Evolutionary conservation across 1,140 invertebrate species (phyloP).

Genomic region (Halictus rubicundus): DNA sequence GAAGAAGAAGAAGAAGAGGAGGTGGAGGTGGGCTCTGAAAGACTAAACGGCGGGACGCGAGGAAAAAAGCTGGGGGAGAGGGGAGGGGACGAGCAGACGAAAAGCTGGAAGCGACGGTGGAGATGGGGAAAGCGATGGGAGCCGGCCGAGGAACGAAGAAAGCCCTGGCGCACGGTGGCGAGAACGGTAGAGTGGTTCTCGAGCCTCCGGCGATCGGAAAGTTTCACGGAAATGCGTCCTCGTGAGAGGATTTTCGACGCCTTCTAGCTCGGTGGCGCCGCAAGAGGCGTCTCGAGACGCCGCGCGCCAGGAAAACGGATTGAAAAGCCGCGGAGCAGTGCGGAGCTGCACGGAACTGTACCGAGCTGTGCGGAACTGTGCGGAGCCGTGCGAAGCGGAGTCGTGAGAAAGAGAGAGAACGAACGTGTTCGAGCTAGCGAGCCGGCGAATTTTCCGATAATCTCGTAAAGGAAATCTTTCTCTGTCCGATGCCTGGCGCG

Average conservation of each 20-base stretch:
- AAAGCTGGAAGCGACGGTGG: conserved; percentile 30
- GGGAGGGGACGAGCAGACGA: conserved; percentile 6
- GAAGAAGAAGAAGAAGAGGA: background rate
- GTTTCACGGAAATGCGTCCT: conserved; percentile 58
- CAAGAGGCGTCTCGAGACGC: conserved; percentile 26
- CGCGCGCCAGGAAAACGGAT: background rate
- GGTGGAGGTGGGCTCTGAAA: conserved; percentile 24
- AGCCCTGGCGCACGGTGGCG: conserved; percentile 9
- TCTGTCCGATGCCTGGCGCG: conserved; percentile 18
- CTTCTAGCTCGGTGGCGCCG: conserved; percentile 8
- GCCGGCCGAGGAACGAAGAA: conserved; percentile 2
- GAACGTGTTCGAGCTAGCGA: background rate
- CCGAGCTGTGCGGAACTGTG: too few relatives aligned
- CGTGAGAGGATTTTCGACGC: conserved; percentile 44
- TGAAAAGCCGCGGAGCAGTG: conserved; percentile 1
- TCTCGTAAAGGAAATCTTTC: conserved; percentile 9
- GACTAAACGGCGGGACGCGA: conserved; percentile 36
- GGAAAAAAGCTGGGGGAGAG: background rate
- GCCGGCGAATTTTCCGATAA: conserved; percentile 19
- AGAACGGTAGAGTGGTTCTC: conserved; percentile 58
- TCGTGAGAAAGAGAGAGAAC: too few relatives aligned
- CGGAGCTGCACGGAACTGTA: too few relatives aligned
- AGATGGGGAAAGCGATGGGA: conserved; percentile 1
- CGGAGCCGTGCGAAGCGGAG: too few relatives aligned
- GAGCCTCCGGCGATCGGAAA: conserved; percentile 63